These are phyloP conservation scores for Lipophrys pholis DNA, from an alignment of 2,113 vertebrate genomes.

Conservation along the genomic window DNA sequence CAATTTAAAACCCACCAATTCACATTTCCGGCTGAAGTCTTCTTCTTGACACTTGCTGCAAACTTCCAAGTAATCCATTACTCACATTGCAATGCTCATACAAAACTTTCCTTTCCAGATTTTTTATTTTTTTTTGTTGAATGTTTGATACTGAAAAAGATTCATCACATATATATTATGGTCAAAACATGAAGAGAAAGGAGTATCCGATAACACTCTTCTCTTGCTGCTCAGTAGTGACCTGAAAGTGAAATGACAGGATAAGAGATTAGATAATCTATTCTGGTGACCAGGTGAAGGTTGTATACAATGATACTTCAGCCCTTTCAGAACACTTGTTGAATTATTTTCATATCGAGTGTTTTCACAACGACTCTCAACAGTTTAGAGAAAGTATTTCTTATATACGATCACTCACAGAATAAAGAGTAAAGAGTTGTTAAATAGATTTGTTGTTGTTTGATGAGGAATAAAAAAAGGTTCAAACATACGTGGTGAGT, in stretches of 20 bases:
- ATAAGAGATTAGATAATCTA: background rate
- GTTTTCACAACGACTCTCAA: too few relatives aligned
- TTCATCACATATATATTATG: conserved; percentile 5
- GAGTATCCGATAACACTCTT: conserved; percentile 31
- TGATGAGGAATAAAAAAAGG: background rate
- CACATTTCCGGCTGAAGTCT: background rate
- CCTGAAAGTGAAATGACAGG: conserved; percentile 40
- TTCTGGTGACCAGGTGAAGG: background rate
- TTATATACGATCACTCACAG: too few relatives aligned
- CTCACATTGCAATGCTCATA: background rate
- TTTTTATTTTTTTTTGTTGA: conserved; percentile 7
- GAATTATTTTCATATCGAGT: too few relatives aligned
- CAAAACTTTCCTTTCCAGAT: background rate
- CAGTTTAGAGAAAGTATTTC: background rate
- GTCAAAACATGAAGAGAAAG: conserved; percentile 20
- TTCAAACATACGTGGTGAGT: conserved; percentile 92
- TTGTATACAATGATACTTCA: background rate
- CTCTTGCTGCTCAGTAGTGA: conserved; percentile 66
- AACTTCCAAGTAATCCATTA: background rate
- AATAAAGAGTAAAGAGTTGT: too few relatives aligned
- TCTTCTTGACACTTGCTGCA: background rate
- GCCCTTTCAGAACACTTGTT: too few relatives aligned
- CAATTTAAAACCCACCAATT: background rate
- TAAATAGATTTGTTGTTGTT: too few relatives aligned
- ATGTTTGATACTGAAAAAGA: conserved; percentile 21